Percentiles rank a stretch among this genome's conserved stretches.
phyloP scores from a whole-genome alignment of 1,140 invertebrate species.

The Achatina immaculata region DNA sequence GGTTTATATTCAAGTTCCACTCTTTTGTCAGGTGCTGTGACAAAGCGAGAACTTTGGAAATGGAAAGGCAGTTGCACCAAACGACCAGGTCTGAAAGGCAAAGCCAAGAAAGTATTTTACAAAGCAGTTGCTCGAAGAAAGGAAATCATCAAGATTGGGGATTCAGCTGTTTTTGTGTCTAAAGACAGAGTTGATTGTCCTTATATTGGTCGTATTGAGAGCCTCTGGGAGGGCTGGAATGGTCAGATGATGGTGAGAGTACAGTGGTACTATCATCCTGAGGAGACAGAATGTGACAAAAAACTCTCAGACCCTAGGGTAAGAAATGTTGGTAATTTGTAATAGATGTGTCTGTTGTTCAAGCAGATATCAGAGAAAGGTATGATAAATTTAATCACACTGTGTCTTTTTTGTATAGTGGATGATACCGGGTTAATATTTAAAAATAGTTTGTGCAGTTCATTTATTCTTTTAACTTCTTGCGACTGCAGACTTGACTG shows the following conservation, averaged over 20 bases:
- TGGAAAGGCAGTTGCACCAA: slow-evolving; percentile 89
- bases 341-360: too few relatives aligned
- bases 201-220: slow-evolving; percentile 90
- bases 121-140: slow-evolving; percentile 87
- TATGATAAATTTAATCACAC: too few relatives aligned
- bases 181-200: slow-evolving; percentile 89
- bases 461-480: too few relatives aligned
- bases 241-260: slow-evolving; percentile 91
- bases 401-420: too few relatives aligned
- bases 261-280: slow-evolving; percentile 96
- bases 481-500: too few relatives aligned
- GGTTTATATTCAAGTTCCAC: neutral
- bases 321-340: slow-evolving; percentile 37
- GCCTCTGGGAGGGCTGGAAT: slow-evolving; percentile 89
- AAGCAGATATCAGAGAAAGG: too few relatives aligned
- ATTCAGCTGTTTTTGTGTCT: slow-evolving; percentile 91
- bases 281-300: slow-evolving; percentile 82
- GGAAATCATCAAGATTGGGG: slow-evolving; percentile 87
- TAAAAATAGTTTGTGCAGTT: too few relatives aligned
- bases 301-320: slow-evolving; percentile 72
- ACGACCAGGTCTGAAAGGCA: slow-evolving; percentile 84
- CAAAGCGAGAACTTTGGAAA: slow-evolving; percentile 83
- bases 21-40: neutral
- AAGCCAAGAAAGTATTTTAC: slow-evolving; percentile 90
- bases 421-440: too few relatives aligned